Evolutionary conservation across 2,888 invertebrate genomes (phyloP).

Genomic region (Heteromyza rotundicornis): DNA sequence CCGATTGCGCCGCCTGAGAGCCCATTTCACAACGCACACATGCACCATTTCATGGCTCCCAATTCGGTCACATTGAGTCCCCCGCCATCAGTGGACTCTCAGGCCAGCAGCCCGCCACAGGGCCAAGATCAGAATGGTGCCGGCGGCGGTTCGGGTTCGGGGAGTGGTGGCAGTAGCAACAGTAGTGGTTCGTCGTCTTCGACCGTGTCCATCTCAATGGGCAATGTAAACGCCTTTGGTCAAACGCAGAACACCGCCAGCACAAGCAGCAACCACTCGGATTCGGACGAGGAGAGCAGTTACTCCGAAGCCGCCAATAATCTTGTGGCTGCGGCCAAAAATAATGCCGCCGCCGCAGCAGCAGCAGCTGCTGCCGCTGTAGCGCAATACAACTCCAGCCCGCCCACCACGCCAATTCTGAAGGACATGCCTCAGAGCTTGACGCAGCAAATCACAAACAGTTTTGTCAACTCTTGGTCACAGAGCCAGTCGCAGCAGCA

Average conservation of each 20-base stretch:
- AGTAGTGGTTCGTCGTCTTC: conserved; percentile 32
- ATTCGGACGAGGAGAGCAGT: conserved; percentile 80
- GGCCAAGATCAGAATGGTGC: conserved; percentile 66
- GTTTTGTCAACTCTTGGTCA: conserved; percentile 61
- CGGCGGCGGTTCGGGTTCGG: conserved; percentile 25
- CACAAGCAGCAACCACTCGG: conserved; percentile 78
- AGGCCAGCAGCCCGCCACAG: conserved; percentile 85
- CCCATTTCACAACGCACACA: conserved; percentile 62
- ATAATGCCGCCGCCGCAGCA: conserved; percentile 32
- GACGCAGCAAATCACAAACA: conserved; percentile 61
- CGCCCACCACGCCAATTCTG: conserved; percentile 71
- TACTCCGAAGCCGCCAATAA: conserved; percentile 45
- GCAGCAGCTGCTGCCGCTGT: conserved; percentile 53
- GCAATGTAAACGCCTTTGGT: conserved; percentile 28
- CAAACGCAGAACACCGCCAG: conserved; percentile 62
- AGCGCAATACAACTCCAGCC: conserved; percentile 62
- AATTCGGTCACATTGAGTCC: conserved; percentile 91
- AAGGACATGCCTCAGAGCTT: conserved; percentile 64
- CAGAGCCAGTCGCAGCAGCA: conserved; percentile 44
- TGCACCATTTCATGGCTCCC: conserved; percentile 77
- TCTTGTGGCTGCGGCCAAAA: conserved; percentile 16
- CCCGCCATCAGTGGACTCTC: conserved; percentile 87
- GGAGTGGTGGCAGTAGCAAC: conserved; percentile 43
- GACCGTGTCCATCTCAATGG: conserved; percentile 19
- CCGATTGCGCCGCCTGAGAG: conserved; percentile 64